Conservation (phyloP, 2,797 vertebrate genomes). For the Cynopterus sphinx region DNA sequence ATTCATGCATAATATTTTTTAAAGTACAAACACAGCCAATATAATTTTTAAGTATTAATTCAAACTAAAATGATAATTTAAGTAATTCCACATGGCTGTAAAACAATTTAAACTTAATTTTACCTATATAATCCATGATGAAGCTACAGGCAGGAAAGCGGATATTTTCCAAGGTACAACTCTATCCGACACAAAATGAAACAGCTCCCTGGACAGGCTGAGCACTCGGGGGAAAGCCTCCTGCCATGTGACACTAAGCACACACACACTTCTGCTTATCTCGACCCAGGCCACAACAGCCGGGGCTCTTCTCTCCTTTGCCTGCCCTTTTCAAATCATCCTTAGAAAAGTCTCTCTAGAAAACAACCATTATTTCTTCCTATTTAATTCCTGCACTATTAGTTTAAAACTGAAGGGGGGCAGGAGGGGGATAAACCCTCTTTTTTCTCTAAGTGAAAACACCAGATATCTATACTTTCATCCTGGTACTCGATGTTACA, state of each 20-base stretch:
- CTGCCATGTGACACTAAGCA: constrained; percentile 47
- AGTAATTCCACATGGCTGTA: neutral
- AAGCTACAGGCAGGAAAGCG: neutral
- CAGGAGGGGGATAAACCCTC: neutral
- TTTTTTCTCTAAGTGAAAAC: constrained; percentile 16
- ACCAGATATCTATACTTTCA: neutral
- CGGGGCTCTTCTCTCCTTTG: constrained; percentile 53
- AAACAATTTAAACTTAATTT: constrained; percentile 64
- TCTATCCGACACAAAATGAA: constrained; percentile 54
- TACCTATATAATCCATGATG: constrained; percentile 67
- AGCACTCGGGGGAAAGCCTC: constrained; percentile 53
- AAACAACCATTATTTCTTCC: neutral
- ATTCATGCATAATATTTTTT: neutral
- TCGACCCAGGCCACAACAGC: constrained; percentile 5
- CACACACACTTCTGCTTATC: constrained; percentile 72
- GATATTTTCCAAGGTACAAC: constrained; percentile 41
- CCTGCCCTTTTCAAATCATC: constrained; percentile 43
- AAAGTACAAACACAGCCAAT: neutral
- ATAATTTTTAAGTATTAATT: constrained; percentile 40
- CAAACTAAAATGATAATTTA: constrained; percentile 13
- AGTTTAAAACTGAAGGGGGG: neutral
- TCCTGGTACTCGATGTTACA: neutral
- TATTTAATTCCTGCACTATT: neutral
- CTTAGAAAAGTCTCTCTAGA: constrained; percentile 52
- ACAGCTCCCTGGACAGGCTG: neutral